Percentiles rank a stretch among this genome's conserved stretches.
phyloP scores from a whole-genome alignment of 2,797 vertebrate species.

The Malurus splendens region DNA sequence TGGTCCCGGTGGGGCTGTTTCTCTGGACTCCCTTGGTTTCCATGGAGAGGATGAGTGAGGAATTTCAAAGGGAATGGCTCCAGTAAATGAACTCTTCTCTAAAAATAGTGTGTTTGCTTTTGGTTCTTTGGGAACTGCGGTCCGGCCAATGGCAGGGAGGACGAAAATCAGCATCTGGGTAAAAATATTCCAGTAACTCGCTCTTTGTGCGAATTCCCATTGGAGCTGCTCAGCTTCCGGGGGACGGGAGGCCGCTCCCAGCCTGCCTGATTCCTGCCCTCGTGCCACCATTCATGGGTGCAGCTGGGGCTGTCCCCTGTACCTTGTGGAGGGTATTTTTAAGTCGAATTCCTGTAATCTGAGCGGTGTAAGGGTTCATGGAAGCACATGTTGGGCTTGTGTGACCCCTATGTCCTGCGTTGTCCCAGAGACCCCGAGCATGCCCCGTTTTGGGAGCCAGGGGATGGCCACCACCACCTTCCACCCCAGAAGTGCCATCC shows the following conservation, averaged over 20 bases:
- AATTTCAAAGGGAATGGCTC: constrained; percentile 74
- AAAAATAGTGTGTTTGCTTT: constrained; percentile 73
- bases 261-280: not conserved
- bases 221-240: not conserved
- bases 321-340: not conserved
- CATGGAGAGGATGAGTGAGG: constrained; percentile 68
- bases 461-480: not conserved
- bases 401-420: fast-evolving
- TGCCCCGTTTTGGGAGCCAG: not conserved
- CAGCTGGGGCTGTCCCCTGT: not conserved
- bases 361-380: not conserved
- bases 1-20: constrained; percentile 46
- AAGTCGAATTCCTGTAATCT: not conserved
- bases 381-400: not conserved
- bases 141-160: constrained; percentile 15
- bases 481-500: not conserved
- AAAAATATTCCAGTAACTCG: constrained; percentile 42
- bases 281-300: fast-evolving
- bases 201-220: not conserved
- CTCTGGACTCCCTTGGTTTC: constrained; percentile 43
- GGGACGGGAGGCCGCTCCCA: not conserved
- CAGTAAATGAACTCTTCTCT: constrained; percentile 70
- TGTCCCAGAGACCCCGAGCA: not conserved
- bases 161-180: constrained; percentile 37
- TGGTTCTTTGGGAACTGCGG: constrained; percentile 61